These are phyloP conservation scores for Hydrolagus affinis DNA, from an alignment of 2,113 vertebrate genomes.

Conservation along the genomic window DNA sequence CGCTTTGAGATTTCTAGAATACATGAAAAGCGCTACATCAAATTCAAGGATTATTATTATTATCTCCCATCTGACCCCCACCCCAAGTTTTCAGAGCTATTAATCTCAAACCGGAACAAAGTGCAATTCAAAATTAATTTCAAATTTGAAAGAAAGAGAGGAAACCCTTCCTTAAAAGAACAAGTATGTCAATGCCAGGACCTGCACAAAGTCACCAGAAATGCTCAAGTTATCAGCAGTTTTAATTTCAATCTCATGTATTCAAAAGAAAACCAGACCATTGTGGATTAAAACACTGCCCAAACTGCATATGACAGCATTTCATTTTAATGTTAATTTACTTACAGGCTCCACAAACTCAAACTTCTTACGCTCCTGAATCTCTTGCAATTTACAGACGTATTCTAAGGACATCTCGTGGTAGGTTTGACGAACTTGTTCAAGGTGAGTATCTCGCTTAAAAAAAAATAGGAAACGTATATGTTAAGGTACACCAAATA, in stretches of 20 bases:
- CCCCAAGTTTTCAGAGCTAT: not conserved
- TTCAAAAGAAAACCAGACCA: not conserved
- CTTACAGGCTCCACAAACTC: conserved; percentile 97
- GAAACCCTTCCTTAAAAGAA: too few species aligned
- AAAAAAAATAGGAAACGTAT: conserved; percentile 36
- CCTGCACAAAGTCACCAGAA: too few species aligned
- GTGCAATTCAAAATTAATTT: not conserved
- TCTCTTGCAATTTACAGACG: conserved; percentile 90
- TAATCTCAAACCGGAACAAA: not conserved
- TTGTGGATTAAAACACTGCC: not conserved
- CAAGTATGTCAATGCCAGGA: too few species aligned
- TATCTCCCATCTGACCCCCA: too few species aligned
- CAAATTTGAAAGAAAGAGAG: not conserved
- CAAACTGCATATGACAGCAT: not conserved
- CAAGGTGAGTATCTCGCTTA: conserved; percentile 83
- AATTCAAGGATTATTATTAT: too few species aligned
- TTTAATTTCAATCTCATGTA: not conserved
- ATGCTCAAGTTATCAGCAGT: not conserved
- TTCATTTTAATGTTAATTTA: conserved; percentile 36
- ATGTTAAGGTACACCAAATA: too few species aligned
- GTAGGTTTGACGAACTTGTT: conserved; percentile 78
- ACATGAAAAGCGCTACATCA: too few species aligned
- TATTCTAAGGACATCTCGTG: conserved; percentile 91
- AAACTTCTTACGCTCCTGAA: conserved; percentile 96
- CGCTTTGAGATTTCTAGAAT: too few species aligned